A percentile compares a stretch with the other conserved stretches of the same genome.
These are phyloP conservation scores for Oncorhynchus keta DNA, from an alignment of 2,113 vertebrate genomes.

Conservation along the genomic window DNA sequence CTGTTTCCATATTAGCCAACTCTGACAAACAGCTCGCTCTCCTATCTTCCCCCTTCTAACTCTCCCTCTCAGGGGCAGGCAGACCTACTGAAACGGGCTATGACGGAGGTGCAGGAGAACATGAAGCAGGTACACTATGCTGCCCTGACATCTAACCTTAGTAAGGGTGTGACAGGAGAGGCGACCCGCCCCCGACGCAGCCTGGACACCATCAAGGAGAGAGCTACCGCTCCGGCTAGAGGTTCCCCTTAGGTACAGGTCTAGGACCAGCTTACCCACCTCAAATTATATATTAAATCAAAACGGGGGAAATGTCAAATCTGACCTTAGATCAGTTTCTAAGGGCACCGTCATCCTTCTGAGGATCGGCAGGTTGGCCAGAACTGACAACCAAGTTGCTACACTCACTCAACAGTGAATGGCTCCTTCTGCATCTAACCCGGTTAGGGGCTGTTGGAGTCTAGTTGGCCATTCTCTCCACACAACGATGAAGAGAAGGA, in stretches of 20 bases:
- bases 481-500: conserved; percentile 4
- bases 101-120: conserved; percentile 89
- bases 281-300: background rate
- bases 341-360: background rate
- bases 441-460: background rate
- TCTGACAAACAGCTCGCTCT: background rate
- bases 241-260: background rate
- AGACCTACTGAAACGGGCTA: conserved; percentile 88
- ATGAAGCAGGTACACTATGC: conserved; percentile 92
- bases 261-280: background rate
- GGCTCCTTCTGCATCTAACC: background rate
- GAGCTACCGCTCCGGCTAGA: conserved; percentile 65
- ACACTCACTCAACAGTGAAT: background rate
- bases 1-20: no score
- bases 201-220: conserved; percentile 81
- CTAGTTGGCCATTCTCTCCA: background rate
- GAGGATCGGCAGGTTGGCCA: background rate
- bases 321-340: background rate
- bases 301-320: background rate
- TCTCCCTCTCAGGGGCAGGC: conserved; percentile 83
- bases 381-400: no score
- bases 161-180: conserved; percentile 65
- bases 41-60: background rate
- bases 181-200: conserved; percentile 63
- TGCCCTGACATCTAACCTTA: conserved; percentile 85